A percentile compares a stretch with the other conserved stretches of the same genome.
phyloP scores from a whole-genome alignment of 2,888 invertebrate species.

The Anarsia innoxiella region DNA sequence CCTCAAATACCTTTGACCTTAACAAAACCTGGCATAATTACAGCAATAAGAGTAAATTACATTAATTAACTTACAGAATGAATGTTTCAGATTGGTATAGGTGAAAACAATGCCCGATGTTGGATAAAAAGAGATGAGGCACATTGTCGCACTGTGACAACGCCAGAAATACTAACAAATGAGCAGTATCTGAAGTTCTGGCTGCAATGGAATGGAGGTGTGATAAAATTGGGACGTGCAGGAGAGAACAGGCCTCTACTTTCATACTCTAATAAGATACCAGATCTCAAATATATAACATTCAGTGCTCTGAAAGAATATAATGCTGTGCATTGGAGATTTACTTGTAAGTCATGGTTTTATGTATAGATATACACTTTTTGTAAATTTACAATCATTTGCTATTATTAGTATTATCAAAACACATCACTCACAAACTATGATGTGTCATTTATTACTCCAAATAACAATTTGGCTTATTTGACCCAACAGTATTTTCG shows the following conservation, averaged over 20 bases:
- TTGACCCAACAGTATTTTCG: no score
- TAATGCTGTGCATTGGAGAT: slow-evolving; percentile 21
- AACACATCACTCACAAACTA: no score
- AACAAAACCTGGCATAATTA: no score
- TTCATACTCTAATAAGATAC: slow-evolving; percentile 19
- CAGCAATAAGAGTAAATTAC: neutral
- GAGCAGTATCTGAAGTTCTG: no score
- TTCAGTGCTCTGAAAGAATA: slow-evolving; percentile 18
- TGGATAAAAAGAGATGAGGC: slow-evolving; percentile 7
- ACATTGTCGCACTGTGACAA: neutral
- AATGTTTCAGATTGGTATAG: slow-evolving; percentile 29
- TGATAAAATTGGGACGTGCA: slow-evolving; percentile 48
- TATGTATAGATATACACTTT: no score
- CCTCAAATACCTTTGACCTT: no score
- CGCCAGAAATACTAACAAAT: slow-evolving; percentile 52
- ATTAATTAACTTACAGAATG: slow-evolving; percentile 8
- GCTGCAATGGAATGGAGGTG: slow-evolving; percentile 64
- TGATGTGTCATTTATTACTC: no score
- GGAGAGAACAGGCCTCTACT: slow-evolving; percentile 42
- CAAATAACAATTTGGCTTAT: no score
- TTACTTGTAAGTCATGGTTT: slow-evolving; percentile 10
- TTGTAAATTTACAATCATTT: no score
- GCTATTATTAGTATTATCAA: no score
- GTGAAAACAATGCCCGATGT: slow-evolving; percentile 16
- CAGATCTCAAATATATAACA: slow-evolving; percentile 29